These are phyloP conservation scores for Cryptotis parvus DNA, from an alignment of 2,113 vertebrate genomes.

Conservation along the genomic window DNA sequence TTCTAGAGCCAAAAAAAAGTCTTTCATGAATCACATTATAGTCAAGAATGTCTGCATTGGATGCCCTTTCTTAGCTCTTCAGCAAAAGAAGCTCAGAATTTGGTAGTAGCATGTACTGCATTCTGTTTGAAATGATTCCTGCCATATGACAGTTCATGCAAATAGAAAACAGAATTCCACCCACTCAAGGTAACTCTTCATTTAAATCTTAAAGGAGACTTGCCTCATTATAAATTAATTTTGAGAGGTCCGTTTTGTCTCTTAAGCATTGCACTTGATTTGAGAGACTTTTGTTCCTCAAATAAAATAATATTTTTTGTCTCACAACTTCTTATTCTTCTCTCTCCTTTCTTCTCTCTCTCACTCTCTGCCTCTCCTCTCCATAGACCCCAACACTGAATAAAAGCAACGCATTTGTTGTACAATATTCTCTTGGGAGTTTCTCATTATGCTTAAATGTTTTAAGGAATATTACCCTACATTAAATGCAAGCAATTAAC, in stretches of 20 bases:
- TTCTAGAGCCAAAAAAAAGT: constrained; percentile 30
- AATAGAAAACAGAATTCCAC: constrained; percentile 41
- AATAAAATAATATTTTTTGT: too few species aligned
- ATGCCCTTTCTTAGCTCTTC: background rate
- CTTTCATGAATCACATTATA: constrained; percentile 50
- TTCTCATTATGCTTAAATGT: constrained; percentile 61
- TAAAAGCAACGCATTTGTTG: constrained; percentile 35
- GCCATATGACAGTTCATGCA: constrained; percentile 22
- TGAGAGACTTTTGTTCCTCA: constrained; percentile 20
- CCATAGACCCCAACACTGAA: background rate
- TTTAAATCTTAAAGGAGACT: constrained; percentile 69
- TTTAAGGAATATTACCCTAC: constrained; percentile 58
- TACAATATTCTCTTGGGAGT: constrained; percentile 38
- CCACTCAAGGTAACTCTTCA: constrained; percentile 48
- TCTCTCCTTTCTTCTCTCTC: background rate
- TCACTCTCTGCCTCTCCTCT: background rate
- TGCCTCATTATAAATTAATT: constrained; percentile 36
- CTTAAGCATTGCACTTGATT: constrained; percentile 65
- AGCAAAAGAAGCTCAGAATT: constrained; percentile 56
- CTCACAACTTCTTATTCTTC: too few species aligned
- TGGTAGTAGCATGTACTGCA: constrained; percentile 19
- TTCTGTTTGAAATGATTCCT: constrained; percentile 58
- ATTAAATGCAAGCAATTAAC: constrained; percentile 64
- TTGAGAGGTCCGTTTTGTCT: constrained; percentile 36
- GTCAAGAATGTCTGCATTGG: constrained; percentile 15